A percentile compares a stretch with the other conserved stretches of the same genome.
Evolutionary conservation across 2,113 vertebrate genomes (phyloP).

Genomic region (Corythoichthys haematopterus): DNA sequence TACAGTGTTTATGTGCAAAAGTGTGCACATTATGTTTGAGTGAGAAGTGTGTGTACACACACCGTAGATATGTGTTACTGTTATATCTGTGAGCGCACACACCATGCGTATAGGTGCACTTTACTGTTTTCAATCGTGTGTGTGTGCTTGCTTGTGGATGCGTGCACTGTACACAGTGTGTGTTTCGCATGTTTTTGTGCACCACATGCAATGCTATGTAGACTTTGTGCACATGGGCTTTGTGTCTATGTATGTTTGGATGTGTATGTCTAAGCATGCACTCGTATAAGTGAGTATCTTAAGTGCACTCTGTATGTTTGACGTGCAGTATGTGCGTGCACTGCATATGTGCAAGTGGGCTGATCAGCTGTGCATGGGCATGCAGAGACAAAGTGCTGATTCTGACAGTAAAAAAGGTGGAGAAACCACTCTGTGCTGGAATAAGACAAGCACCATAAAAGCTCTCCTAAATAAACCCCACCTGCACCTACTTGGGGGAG

Average conservation of each 20-base stretch:
- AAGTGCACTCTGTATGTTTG: too few species aligned
- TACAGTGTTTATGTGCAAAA: too few species aligned
- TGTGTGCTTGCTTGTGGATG: not conserved
- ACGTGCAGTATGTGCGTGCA: not conserved
- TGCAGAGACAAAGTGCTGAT: constrained; percentile 33
- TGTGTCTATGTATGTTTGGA: not conserved
- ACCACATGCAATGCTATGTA: too few species aligned
- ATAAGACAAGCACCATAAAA: constrained; percentile 25
- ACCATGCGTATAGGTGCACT: constrained; percentile 1
- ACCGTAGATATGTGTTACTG: not conserved
- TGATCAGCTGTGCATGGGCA: constrained; percentile 34
- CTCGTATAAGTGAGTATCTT: too few species aligned
- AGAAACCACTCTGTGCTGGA: constrained; percentile 33
- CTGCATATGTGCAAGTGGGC: not conserved
- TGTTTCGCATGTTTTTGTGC: not conserved
- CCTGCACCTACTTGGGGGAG: not conserved
- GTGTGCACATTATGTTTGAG: not conserved
- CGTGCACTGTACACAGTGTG: not conserved
- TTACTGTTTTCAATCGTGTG: not conserved
- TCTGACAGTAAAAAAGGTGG: constrained; percentile 26
- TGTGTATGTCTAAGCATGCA: not conserved
- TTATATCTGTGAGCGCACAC: not conserved
- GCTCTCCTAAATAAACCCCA: not conserved
- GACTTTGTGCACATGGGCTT: not conserved
- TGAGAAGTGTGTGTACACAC: constrained; percentile 3